Base-by-base conservation (phyloP, 2,797 vertebrate species). In the Poeciliopsis infans region DNA sequence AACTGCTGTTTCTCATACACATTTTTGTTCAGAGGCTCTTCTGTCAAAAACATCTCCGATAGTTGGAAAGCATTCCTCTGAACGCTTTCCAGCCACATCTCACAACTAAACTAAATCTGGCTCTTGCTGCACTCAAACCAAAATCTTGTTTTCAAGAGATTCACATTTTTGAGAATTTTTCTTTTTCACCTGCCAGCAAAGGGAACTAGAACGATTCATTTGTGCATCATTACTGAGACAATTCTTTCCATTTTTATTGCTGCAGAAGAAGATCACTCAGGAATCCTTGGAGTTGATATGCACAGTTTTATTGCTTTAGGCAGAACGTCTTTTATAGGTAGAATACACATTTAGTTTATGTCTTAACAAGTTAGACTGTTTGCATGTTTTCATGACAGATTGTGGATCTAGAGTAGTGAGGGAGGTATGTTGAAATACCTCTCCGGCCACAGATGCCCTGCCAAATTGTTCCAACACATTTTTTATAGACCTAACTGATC, bases 401-500 rank as follows among this genome's bases (percentile, higher is more conserved):
- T 18, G 31, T 77, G 23, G 66, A 11, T 68, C 11, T 12, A 10
- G 36, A 68, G 45, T 18, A 1, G 43, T 76, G 43, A 71, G 61
- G 36, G 11, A 39, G 46, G 47, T 64, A 55, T 8, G 11, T 49
- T 47, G 13, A 43, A 72, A 25, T 36, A 49, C 46, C 31, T 57
- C 39, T 33, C 43, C 47, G 5, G 11, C 71, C 68, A 49, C 77
- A 79, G 41, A 81, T 43, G 46, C 7, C 13, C 71, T 57, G 78
- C 46, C 59, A 5, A 73, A 76, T 31, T 74, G 76, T 79, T 79
- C 57, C 46, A 39, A 79, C 83, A 53, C 79, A 8, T 72, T 46
- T 80, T 90, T 84, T 79, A 79, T 73, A 25, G 75, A 73, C 33
- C 79, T 16, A 75, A 73, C 74, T 23, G 55, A 80, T 89, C 77